phyloP scores from a whole-genome alignment of 1,140 invertebrate genomes.

The Hylaeus volcanicus region DNA sequence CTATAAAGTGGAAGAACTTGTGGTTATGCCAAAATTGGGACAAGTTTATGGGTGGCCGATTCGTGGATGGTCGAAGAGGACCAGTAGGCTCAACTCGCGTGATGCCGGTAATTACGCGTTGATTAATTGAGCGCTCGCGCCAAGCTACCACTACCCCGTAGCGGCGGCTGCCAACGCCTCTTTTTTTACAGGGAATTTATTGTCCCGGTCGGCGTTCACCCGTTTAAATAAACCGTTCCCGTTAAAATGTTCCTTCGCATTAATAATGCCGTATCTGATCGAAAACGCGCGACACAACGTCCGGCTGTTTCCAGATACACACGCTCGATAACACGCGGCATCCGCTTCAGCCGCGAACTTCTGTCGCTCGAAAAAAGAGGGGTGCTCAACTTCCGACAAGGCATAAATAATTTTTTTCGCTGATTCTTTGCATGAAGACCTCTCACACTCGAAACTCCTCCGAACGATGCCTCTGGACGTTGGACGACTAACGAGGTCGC shows the following conservation, averaged over 20 bases:
- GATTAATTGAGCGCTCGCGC: constrained; percentile 44
- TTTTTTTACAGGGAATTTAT: constrained; percentile 44
- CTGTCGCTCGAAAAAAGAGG: not conserved
- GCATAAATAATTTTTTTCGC: too few species aligned
- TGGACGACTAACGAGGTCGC: too few species aligned
- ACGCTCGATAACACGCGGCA: constrained; percentile 4
- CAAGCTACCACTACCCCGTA: constrained; percentile 4
- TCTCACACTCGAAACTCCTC: too few species aligned
- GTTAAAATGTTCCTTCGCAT: constrained; percentile 46
- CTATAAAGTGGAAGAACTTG: too few species aligned
- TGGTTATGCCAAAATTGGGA: not conserved
- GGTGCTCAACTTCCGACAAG: too few species aligned
- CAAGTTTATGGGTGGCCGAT: constrained; percentile 13
- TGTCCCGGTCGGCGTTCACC: not conserved
- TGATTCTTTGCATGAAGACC: too few species aligned
- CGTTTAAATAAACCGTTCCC: constrained; percentile 46
- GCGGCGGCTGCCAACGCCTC: constrained; percentile 37
- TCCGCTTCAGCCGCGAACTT: not conserved
- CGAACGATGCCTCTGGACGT: too few species aligned
- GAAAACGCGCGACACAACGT: constrained; percentile 4
- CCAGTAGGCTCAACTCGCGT: constrained; percentile 33
- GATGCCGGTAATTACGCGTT: constrained; percentile 43
- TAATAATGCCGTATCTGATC: constrained; percentile 45
- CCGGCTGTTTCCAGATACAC: constrained; percentile 24
- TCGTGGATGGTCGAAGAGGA: constrained; percentile 3